phyloP scores from a whole-genome alignment of 2,888 invertebrate genomes.

The Ophion ventricosus region DNA sequence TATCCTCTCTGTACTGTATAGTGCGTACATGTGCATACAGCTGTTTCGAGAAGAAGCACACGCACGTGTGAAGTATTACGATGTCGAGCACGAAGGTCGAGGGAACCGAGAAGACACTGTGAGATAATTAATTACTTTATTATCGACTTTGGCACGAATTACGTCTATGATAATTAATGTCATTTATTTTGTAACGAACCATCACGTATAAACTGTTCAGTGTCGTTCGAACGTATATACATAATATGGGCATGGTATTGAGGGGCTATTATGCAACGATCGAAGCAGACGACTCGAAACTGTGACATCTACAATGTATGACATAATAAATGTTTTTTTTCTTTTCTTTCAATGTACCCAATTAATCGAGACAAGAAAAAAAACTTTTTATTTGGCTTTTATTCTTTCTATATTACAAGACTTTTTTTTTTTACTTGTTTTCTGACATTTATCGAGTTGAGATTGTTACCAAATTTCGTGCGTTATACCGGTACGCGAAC shows the following conservation, averaged over 20 bases:
- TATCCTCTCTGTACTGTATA: not conserved
- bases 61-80: constrained; percentile 24
- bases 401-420: not conserved
- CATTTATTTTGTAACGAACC: not conserved
- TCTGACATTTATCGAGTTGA: not conserved
- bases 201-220: not conserved
- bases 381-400: not conserved
- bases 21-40: constrained; percentile 17
- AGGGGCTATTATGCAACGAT: constrained; percentile 27
- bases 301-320: not conserved
- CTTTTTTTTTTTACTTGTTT: not conserved
- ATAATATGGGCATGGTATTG: not conserved
- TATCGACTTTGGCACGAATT: not conserved
- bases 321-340: not conserved
- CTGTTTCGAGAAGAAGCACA: constrained; percentile 5
- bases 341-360: not conserved
- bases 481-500: not conserved
- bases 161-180: not conserved
- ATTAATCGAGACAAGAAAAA: not conserved
- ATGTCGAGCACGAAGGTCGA: constrained; percentile 42
- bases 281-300: constrained; percentile 18
- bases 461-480: not conserved
- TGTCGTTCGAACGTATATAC: not conserved
- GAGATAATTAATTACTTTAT: constrained; percentile 34
- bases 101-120: constrained; percentile 35